phyloP scores from a whole-genome alignment of 2,888 invertebrate genomes.

The Drosophila testacea region DNA sequence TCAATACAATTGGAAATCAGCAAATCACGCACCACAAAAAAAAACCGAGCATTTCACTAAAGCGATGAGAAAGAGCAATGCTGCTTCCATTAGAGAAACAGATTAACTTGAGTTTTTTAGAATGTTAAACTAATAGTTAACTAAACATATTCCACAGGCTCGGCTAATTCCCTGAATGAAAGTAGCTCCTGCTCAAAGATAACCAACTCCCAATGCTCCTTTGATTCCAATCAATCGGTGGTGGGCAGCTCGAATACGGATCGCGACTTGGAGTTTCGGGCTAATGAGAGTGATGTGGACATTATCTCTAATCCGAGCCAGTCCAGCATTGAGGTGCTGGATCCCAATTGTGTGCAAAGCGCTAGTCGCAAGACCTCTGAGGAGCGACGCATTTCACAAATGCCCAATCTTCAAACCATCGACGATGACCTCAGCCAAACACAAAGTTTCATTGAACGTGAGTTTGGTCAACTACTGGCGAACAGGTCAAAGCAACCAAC shows the following conservation, averaged over 20 bases:
- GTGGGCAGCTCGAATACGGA: conserved; percentile 84
- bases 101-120: not conserved
- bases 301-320: conserved; percentile 90
- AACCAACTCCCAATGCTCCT: conserved; percentile 83
- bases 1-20: conserved; percentile 9
- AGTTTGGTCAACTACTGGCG: conserved; percentile 53
- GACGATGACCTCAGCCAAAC: conserved; percentile 81
- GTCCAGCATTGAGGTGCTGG: conserved; percentile 89
- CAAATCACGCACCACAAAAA: conserved; percentile 26
- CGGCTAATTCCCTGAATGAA: conserved; percentile 85
- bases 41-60: conserved; percentile 31
- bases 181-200: conserved; percentile 85
- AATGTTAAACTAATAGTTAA: not conserved
- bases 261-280: conserved; percentile 80
- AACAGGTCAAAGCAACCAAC: conserved; percentile 1
- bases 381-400: conserved; percentile 85
- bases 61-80: conserved; percentile 37
- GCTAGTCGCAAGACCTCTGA: conserved; percentile 85
- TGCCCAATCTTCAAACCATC: conserved; percentile 85
- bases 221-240: conserved; percentile 85
- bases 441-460: conserved; percentile 71
- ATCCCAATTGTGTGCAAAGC: conserved; percentile 74
- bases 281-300: conserved; percentile 89
- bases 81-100: conserved; percentile 65
- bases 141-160: conserved; percentile 75